These are phyloP conservation scores for Propithecus perrieri DNA, from an alignment of 2,797 vertebrate genomes.

Conservation along the genomic window DNA sequence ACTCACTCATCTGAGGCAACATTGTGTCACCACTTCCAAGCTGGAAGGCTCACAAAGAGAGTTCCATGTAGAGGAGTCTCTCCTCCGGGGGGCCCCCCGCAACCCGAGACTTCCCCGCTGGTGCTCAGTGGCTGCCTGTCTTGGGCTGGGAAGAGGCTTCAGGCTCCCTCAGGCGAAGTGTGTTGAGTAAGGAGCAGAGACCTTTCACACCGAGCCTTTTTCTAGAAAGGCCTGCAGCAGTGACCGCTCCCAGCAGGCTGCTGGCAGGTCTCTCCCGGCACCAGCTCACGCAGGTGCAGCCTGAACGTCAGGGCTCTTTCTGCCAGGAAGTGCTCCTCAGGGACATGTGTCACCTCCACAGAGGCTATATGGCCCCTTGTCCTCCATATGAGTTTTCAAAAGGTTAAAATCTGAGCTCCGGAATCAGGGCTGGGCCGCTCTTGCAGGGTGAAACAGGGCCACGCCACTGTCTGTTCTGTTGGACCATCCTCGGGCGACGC, in stretches of 20 bases:
- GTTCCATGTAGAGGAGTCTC: rapidly evolving
- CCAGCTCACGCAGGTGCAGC: too few relatives aligned
- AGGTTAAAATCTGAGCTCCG: not conserved
- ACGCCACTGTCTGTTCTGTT: rapidly evolving
- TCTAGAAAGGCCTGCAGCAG: not conserved
- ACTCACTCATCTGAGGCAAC: too few relatives aligned
- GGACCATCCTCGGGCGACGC: rapidly evolving
- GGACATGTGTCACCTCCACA: not conserved
- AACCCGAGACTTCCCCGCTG: too few relatives aligned
- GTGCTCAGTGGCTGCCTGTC: too few relatives aligned
- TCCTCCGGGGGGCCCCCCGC: too few relatives aligned
- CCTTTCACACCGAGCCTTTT: not conserved
- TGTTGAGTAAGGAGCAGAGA: not conserved
- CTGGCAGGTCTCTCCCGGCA: not conserved
- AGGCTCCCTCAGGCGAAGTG: not conserved
- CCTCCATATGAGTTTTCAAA: not conserved
- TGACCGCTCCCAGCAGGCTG: not conserved
- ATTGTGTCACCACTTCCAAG: not conserved
- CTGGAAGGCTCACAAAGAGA: not conserved
- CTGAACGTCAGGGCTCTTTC: not conserved
- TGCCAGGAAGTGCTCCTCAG: not conserved
- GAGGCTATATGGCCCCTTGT: not conserved
- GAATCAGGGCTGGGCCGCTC: not conserved
- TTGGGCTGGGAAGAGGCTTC: not conserved
- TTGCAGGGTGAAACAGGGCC: rapidly evolving